Base-by-base conservation (phyloP, 2,888 invertebrate species). In the Chaitophorus viminalis region DNA sequence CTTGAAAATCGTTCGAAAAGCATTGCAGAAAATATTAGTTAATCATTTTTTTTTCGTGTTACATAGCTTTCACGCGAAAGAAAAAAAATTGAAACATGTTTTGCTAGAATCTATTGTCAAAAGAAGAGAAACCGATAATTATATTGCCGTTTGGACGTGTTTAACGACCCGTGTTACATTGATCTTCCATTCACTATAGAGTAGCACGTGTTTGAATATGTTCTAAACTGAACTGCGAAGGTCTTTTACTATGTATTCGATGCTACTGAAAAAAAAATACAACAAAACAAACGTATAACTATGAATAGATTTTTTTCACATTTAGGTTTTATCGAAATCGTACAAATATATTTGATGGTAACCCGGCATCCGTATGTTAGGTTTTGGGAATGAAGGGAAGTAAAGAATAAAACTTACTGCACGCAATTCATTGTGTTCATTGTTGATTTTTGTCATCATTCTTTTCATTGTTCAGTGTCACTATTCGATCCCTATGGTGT, bases 41-140 rank as follows among this genome's bases (percentile, higher is more conserved):
- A 39, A 76, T 39, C 75, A 39, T 74, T 36, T n/a, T 75, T 76
- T 83, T 84, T 76, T 65, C 46, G 39, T 17, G 29, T 31, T 33
- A 46, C 31, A 25, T 68, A 76, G 76, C 65, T 76, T 84, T 84
- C 68, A 68, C 29, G 54, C 31, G 21, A 60, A 77, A 77, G 25
- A 78, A 68, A 65, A 84, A 65, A 84, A 39, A 60, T 33, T 17
- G 60, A 72, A 72, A 82, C 82, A 83, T 83, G 82, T 75, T 86
- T 78, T 33, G 29, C 84, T 39, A 86, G n/a, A 54, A 29, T 52
- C 77, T 54, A 86, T 86, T 86, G 85, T 86, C 85, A 78, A 86
- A 78, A 68, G 85, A 86, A 86, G 85, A 78, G 85, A 86, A 86
- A 86, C 85, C 70, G 70, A 86, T 86, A 86, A 86, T 86, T 86